Evolutionary conservation across 2,113 vertebrate genomes (phyloP).

Genomic region (Coracopsis vasa): DNA sequence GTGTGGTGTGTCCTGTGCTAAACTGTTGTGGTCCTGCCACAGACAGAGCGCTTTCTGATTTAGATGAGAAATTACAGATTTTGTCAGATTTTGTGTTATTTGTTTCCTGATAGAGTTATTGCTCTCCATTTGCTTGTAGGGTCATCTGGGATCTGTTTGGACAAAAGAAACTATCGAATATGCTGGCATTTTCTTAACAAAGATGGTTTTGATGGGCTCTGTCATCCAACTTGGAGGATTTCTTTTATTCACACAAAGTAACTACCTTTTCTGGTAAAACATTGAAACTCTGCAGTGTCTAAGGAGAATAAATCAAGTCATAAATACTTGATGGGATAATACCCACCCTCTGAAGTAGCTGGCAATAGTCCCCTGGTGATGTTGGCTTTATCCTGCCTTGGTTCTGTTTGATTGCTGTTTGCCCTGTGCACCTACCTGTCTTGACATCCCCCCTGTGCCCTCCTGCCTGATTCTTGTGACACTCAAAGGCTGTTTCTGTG

Average conservation of each 20-base stretch:
- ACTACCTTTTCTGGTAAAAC: background rate
- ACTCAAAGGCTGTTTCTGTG: background rate
- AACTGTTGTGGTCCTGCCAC: background rate
- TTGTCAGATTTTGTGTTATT: background rate
- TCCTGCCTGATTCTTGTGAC: background rate
- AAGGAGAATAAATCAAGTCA: background rate
- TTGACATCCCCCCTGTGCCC: background rate
- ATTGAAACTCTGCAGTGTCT: background rate
- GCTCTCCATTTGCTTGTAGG: background rate
- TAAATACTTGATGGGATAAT: background rate
- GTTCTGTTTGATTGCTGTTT: background rate
- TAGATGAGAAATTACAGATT: rapidly evolving
- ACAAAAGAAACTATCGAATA: background rate
- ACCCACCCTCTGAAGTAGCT: background rate
- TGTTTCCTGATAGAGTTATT: background rate
- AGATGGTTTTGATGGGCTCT: background rate
- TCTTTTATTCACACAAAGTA: background rate
- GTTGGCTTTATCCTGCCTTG: background rate
- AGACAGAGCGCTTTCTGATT: rapidly evolving
- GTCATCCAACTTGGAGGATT: rapidly evolving
- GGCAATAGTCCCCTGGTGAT: rapidly evolving
- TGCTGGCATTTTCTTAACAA: background rate
- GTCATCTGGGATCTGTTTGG: background rate
- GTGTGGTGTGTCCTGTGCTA: background rate
- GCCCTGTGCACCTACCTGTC: background rate